Evolutionary conservation across 2,797 vertebrate genomes (phyloP).

Genomic region (Pseudomugil tenellus): DNA sequence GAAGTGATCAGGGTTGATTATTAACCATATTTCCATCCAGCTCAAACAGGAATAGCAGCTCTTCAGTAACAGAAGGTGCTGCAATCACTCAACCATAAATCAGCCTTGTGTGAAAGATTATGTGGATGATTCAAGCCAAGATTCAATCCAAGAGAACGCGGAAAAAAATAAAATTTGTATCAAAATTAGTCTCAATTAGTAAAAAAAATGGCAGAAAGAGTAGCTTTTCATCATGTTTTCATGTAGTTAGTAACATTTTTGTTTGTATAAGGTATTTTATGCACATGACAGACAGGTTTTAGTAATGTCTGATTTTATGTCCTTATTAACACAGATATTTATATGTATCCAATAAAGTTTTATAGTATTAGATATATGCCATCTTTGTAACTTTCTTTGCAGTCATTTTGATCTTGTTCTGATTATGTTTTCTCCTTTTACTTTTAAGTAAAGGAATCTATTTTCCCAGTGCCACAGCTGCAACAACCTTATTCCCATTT

Average conservation of each 20-base stretch:
- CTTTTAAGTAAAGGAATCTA: not conserved
- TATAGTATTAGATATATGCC: not conserved
- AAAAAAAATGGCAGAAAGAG: too few species aligned
- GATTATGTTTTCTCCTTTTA: too few species aligned
- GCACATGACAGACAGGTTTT: too few species aligned
- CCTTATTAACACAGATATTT: too few species aligned
- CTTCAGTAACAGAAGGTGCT: conserved; percentile 3
- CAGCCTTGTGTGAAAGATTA: fast-evolving
- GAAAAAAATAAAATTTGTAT: too few species aligned
- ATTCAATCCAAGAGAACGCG: not conserved
- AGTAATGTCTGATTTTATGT: too few species aligned
- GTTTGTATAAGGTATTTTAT: too few species aligned
- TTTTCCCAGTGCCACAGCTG: not conserved
- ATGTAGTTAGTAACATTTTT: too few species aligned
- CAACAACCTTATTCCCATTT: not conserved
- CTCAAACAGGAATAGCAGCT: conserved; percentile 10
- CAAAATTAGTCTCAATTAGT: too few species aligned
- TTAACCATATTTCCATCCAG: conserved; percentile 24
- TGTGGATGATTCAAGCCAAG: too few species aligned
- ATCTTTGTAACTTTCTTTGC: not conserved
- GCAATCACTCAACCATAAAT: not conserved
- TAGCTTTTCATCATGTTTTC: too few species aligned
- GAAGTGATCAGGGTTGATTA: conserved; percentile 25
- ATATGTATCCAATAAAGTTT: too few species aligned
- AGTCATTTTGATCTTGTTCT: not conserved